Conservation (phyloP, 2,888 invertebrate genomes). For the Lottia scabra region DNA sequence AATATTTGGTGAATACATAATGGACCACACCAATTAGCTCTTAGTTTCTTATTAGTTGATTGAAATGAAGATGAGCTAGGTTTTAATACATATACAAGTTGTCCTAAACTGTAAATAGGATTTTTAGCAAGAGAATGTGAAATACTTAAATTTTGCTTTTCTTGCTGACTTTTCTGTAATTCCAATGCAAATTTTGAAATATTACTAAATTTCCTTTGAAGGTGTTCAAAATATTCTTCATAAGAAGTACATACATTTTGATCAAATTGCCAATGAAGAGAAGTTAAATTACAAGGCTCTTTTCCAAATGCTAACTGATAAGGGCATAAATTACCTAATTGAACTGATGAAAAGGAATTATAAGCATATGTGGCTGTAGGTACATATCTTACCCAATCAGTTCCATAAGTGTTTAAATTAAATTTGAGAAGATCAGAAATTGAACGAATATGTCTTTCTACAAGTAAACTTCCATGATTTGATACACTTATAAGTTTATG, state of each 20-base stretch:
- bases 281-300: background rate
- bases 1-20: background rate
- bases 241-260: background rate
- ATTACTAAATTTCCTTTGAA: background rate
- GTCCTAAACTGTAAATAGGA: background rate
- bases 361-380: background rate
- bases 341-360: background rate
- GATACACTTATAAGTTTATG: background rate
- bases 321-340: background rate
- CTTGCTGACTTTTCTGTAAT: background rate
- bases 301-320: slow-evolving; percentile 4
- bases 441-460: background rate
- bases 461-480: background rate
- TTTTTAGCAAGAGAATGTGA: background rate
- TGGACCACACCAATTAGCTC: background rate
- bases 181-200: background rate
- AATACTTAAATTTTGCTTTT: background rate
- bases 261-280: background rate
- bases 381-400: background rate
- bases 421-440: background rate
- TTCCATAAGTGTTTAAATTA: background rate
- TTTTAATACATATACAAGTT: background rate
- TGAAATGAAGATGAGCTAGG: background rate
- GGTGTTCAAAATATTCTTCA: background rate
- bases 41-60: background rate